Conservation (phyloP, 1,140 invertebrate genomes). For the Arctopsyche grandis region DNA sequence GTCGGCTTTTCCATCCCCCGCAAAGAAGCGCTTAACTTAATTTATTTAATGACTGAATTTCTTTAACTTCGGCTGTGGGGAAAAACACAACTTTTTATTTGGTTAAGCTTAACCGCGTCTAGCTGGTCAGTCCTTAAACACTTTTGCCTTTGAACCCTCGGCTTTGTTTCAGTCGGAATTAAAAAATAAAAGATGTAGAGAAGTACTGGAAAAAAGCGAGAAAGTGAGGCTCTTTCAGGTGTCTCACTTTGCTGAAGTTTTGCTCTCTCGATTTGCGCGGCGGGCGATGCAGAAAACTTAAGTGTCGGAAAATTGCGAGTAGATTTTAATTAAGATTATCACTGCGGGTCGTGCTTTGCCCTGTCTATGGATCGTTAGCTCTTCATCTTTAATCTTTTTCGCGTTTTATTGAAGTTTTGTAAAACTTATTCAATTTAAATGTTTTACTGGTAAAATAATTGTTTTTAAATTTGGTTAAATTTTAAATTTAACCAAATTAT, state of each 20-base stretch:
- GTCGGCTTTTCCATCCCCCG: neutral
- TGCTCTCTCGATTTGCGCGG: conserved; percentile 3
- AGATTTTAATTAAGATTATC: conserved; percentile 43
- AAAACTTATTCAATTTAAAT: neutral
- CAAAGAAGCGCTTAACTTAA: conserved; percentile 46
- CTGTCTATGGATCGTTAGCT: neutral
- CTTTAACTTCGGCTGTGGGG: conserved; percentile 47
- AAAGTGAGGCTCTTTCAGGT: neutral
- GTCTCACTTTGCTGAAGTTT: conserved; percentile 10
- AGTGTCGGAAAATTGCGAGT: conserved; percentile 34
- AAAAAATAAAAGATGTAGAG: conserved; percentile 1
- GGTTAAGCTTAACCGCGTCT: conserved; percentile 49
- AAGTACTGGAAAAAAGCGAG: conserved; percentile 16
- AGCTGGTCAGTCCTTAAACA: conserved; percentile 40
- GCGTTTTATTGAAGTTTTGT: conserved; percentile 2
- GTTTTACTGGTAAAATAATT: no score
- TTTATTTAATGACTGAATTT: conserved; percentile 55
- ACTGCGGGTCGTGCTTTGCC: conserved; percentile 5
- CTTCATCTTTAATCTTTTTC: neutral
- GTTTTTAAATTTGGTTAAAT: no score
- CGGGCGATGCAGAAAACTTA: conserved; percentile 28
- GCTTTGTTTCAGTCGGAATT: conserved; percentile 17
- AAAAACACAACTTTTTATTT: conserved; percentile 53
- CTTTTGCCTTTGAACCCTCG: conserved; percentile 18
- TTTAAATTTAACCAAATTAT: no score